Conservation (phyloP, 2,113 vertebrate species). For the Pachypanchax playfairii region DNA sequence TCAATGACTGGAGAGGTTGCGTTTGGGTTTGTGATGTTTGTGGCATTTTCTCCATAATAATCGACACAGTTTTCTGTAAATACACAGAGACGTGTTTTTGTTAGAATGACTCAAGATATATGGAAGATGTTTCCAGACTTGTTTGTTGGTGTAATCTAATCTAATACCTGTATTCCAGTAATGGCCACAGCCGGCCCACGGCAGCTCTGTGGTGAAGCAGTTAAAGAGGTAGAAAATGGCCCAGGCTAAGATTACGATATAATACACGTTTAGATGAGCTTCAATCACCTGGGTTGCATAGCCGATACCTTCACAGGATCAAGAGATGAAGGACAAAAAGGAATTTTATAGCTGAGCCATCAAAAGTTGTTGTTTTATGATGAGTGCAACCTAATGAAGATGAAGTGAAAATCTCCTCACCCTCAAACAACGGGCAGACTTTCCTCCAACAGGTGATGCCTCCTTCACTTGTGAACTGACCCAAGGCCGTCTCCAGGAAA, state of each 20-base stretch:
- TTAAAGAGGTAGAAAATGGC: conserved; percentile 99
- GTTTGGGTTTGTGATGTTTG: conserved; percentile 90
- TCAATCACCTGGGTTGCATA: conserved; percentile 98
- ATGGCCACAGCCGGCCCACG: conserved; percentile 96
- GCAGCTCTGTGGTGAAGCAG: conserved; percentile 95
- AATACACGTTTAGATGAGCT: conserved; percentile 96
- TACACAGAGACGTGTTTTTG: conserved; percentile 18
- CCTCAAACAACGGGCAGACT: conserved; percentile 97
- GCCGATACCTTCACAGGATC: conserved; percentile 88
- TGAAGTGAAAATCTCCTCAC: conserved; percentile 69
- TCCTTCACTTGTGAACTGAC: conserved; percentile 97
- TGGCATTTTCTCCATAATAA: conserved; percentile 90
- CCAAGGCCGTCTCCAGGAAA: conserved; percentile 97
- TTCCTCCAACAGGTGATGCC: conserved; percentile 99
- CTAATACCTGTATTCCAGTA: conserved; percentile 96
- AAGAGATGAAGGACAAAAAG: background rate
- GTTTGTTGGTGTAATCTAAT: too few species aligned
- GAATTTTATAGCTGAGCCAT: background rate
- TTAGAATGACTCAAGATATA: too few species aligned
- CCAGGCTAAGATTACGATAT: conserved; percentile 97
- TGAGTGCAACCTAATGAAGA: background rate
- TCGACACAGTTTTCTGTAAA: conserved; percentile 92
- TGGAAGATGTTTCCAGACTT: background rate
- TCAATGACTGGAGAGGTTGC: conserved; percentile 97
- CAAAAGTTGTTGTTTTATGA: background rate